Base-by-base conservation (phyloP, 2,113 vertebrate species). In the Clinocottus analis region DNA sequence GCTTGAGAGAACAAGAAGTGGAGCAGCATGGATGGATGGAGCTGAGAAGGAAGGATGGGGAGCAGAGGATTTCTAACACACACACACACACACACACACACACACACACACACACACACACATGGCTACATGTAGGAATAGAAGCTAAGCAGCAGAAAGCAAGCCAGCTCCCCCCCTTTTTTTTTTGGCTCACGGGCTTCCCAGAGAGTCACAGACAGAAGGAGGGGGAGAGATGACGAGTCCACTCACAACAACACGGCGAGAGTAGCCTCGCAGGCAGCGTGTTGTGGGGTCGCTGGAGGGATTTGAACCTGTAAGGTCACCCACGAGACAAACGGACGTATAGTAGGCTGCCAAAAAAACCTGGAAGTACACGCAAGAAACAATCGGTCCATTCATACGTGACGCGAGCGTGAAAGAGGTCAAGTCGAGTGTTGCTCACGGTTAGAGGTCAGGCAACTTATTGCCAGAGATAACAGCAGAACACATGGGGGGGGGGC, bases 381-480 rank as follows among this genome's bases (percentile, higher is more conserved):
- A 89, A n/a, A 92, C 90, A 93, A 90, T 91, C 85, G 19, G 81
- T n/a, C 73, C 85, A 90, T 91, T 93, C 90, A 91, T 86, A n/a
- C n/a, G 85, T 87, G 82, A 31, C 61, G 80, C 83, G n/a, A 67
- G 88, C 84, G 82, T n/a, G n/a, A n/a, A n/a, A 91, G 85, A 90
- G 89, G 89, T 91, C 88, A 91, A 88, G 81, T 86, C 75, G 83
- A 89, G 88, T 72, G 84, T 82, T 68, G 87, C 83, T 87, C 53
- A 29, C 55, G 87, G 47, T 87, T 77, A 77, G 86, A 91, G 89
- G 88, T 91, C 78, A 87, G 77, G 72, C 83, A 86, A 86, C 77
- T 14, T 91, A 21, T 90, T 88, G 77, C 61, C 75, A 37, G 66
- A 45, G 53, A 76, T 65, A 59, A 67, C 29, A 33, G 51, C 71